Evolutionary conservation across 2,888 invertebrate genomes (phyloP), one percentile per base, ranked within the genome.

Genomic region (Pegoplata infirma): DNA sequence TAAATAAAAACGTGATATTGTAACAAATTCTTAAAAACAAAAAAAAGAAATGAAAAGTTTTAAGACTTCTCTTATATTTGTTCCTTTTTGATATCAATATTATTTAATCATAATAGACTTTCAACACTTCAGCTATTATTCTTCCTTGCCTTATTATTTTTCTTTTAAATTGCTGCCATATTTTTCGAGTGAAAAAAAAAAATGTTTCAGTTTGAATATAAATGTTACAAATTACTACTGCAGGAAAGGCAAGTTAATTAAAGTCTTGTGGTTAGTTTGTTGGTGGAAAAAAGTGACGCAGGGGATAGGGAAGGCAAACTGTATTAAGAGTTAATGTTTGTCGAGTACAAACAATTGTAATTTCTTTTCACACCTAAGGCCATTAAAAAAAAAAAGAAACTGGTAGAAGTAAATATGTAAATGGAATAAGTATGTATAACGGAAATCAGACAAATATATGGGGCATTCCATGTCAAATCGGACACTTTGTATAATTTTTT

Each of bases 311-410:
- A 5, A 58, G 17, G 4, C 14, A 56, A 16, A 25, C 1, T 36
- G 5, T 36, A 0, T 8, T 28, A n/a, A 12, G 19, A 12, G 25
- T 40, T 17, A 49, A 14, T 32, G 23, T 63, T 55, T 73, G 32
- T 14, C 36, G 36, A 40, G 36, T 12, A 5, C 6, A 16, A 58
- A 14, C 10, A 71, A 71, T 46, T 59, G 53, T 28, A 76, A 71
- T 71, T 71, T 66, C 40, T 64, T 10, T 77, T 58, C 36, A 40
- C 73, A 73, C 73, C 77, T 73, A 16, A 16, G 58, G 68, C 58
- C 25, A 73, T 64, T 46, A 21, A 25, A 77, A 56, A 36, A n/a
- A 46, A 73, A n/a, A n/a, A n/a, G n/a, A 32, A 58, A 12, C 40
- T 40, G 16, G 21, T 46, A 44, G 28, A 66, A 51, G 49, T 44